Evolutionary conservation across 1,140 invertebrate species (phyloP), one percentile per base, ranked within the genome.

Genomic region (Mylabris phalerata): DNA sequence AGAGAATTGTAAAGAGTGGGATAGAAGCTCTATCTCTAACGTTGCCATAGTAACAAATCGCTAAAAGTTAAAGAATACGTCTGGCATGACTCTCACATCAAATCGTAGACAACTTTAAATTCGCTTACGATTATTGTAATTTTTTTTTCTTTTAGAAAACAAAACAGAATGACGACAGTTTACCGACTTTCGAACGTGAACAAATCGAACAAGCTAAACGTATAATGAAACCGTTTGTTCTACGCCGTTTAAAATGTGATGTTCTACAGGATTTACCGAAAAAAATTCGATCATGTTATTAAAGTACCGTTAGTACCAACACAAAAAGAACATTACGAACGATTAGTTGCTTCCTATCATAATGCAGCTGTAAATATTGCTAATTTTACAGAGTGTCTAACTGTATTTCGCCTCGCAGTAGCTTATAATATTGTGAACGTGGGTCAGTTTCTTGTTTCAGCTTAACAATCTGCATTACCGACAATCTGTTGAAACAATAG

Each of bases 191-290:
- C 75, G 93, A 95, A 71, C 82, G 85, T 67, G 88, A 92, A 55
- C 88, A 94, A 75, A 89, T 97, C 13, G 85, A 85, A 49, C 91
- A 96, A 70, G 95, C 95, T 0, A 97, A 98, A 71, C 77, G 86
- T 57, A 97, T 98, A 60, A 95, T 98, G 89, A 90, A 90, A 70
- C 95, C 95, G 0, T 98, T 98, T 75, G 85, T 98, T 6, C 77
- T 98, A 25, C 76, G 95, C n/a, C 78, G 95, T 57, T 77, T 98
- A 3, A 98, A 98, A 73, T 72, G 78, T 25, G 85, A 94, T 65
- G 95, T 98, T 0, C 78, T 98, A 0, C 79, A 82, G 48, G 86
- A 90, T 73, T 71, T 92, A 63, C 94, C 94, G 0, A 77, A 80
- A 65, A n/a, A 96, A 97, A 73, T 83, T 77, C 4, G 87, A 92